These are phyloP conservation scores for Indicator indicator DNA, from an alignment of 2,113 vertebrate species.

Conservation along the genomic window DNA sequence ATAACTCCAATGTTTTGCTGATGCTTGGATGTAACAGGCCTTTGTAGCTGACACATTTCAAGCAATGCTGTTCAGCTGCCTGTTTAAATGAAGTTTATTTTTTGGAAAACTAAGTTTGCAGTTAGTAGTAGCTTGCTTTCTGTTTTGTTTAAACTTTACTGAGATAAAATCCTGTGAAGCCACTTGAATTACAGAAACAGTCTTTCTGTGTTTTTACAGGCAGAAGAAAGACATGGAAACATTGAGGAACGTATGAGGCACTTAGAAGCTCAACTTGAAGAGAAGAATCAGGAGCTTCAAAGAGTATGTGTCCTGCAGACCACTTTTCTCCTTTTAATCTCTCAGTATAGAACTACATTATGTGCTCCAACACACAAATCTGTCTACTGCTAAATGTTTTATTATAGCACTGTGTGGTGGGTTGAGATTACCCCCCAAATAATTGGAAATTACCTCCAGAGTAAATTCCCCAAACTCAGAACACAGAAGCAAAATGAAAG, in stretches of 20 bases:
- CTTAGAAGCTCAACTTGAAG: constrained; percentile 96
- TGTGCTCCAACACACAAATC: neutral
- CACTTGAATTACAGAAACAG: constrained; percentile 57
- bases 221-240: constrained; percentile 97
- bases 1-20: constrained; percentile 82
- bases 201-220: constrained; percentile 81
- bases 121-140: constrained; percentile 89
- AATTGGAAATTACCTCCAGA: too few species aligned
- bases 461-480: too few species aligned
- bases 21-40: constrained; percentile 85
- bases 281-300: constrained; percentile 99
- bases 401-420: neutral
- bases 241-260: constrained; percentile 98
- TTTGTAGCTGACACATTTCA: constrained; percentile 87
- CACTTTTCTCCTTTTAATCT: neutral
- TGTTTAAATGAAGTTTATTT: constrained; percentile 82
- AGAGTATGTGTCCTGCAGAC: constrained; percentile 81
- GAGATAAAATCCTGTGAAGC: constrained; percentile 1
- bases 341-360: neutral
- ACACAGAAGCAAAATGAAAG: too few species aligned
- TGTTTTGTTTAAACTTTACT: constrained; percentile 78
- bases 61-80: constrained; percentile 88
- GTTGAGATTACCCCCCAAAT: too few species aligned
- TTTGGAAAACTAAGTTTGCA: constrained; percentile 80
- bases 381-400: neutral